Evolutionary conservation across 2,888 invertebrate genomes (phyloP).

Genomic region (Pachydiplax longipennis): DNA sequence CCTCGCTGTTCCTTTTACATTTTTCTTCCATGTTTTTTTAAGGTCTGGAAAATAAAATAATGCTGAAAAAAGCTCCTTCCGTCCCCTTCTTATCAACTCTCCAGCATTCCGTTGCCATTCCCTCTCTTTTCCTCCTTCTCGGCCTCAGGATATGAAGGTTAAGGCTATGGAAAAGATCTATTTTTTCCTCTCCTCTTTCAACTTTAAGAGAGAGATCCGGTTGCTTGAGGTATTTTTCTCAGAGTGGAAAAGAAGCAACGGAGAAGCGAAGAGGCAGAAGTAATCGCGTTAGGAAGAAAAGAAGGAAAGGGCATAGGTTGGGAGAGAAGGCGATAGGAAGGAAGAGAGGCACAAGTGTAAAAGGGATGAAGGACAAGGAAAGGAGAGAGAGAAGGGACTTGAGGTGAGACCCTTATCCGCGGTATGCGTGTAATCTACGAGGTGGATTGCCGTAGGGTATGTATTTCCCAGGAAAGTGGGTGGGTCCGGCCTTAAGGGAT

Average conservation of each 20-base stretch:
- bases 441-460: background rate
- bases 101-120: background rate
- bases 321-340: background rate
- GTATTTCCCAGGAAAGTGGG: background rate
- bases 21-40: background rate
- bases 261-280: background rate
- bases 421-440: background rate
- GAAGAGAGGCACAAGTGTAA: background rate
- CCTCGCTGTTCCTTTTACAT: background rate
- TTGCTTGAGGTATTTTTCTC: background rate
- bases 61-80: background rate
- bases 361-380: background rate
- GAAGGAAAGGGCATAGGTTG: background rate
- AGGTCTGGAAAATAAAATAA: background rate
- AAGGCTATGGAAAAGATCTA: background rate
- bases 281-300: background rate
- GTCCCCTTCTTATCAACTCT: background rate
- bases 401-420: constrained; percentile 1
- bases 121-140: background rate
- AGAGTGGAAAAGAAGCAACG: background rate
- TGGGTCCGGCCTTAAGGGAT: background rate
- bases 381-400: background rate
- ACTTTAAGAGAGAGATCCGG: background rate
- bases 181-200: background rate
- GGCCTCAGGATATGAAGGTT: background rate